Evolutionary conservation across 2,888 invertebrate genomes (phyloP), one percentile per base, ranked within the genome.

Genomic region (Scaeva pyrastri): DNA sequence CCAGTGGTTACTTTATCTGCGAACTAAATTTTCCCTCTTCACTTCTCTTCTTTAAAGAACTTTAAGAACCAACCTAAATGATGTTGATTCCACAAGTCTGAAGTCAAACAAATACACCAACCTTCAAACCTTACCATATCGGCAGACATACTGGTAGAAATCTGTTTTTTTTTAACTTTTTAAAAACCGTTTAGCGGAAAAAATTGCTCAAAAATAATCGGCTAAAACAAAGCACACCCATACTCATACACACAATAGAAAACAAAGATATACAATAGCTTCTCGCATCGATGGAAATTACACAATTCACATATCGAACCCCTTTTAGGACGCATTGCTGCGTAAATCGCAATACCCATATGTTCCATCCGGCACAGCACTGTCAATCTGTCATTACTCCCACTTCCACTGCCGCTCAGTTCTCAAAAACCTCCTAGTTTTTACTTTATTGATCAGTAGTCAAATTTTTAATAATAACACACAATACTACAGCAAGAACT

Each of bases 301-400:
- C 36, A 56, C 36, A 56, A 76, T 43, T 41, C 26, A 75, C 8
- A 31, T 31, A 31, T 2, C 36, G 19, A 80, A 70, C 48, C 76
- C 85, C 39, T 80, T 85, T 68, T 77, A 16, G 11, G 55, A 77
- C 56, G 71, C 74, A 86, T 48, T 55, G 43, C 80, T 43, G 81
- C 74, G 82, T 78, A 39, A 75, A 86, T 82, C 52, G 7, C 56
- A 58, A 71, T 60, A 48, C 82, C 50, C 82, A 86, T 86, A 86
- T 86, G 86, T 72, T 70, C 62, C 81, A 80, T 86, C 86, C 81
- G 81, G 77, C 50, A 55, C 31, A 45, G n/a, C 86, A 60, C 77
- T 74, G 70, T 85, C 56, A 55, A 56, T 71, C 71, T 45, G 71
- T 71, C 80, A 73, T 62, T 76, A 75, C 68, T 55, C 45, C 75